These are phyloP conservation scores for Euura lappo DNA, from an alignment of 1,140 invertebrate species.

Conservation along the genomic window DNA sequence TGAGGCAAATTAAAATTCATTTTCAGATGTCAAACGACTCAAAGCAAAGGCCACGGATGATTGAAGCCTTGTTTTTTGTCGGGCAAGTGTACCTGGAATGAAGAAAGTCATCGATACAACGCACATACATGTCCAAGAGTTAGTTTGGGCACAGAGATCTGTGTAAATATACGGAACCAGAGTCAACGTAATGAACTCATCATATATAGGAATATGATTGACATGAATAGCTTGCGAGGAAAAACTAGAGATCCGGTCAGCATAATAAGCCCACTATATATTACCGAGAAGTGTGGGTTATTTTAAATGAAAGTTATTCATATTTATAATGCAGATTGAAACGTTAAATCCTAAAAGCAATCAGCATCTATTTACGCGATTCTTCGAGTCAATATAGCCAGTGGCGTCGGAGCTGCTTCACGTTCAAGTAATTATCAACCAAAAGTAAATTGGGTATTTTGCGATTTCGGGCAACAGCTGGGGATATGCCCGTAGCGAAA, in stretches of 20 bases:
- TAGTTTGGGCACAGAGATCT: not conserved
- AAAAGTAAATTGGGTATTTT: no score
- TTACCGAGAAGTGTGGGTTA: not conserved
- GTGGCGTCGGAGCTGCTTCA: not conserved
- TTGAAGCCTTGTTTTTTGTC: not conserved
- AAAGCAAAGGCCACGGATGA: not conserved
- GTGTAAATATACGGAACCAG: not conserved
- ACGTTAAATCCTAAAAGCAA: not conserved
- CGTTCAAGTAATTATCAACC: no score
- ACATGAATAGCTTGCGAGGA: slow-evolving; percentile 4
- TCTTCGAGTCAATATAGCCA: slow-evolving; percentile 7
- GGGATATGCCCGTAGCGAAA: no score
- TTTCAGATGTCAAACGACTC: not conserved
- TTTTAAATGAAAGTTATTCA: slow-evolving; percentile 4
- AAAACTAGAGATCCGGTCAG: slow-evolving; percentile 4
- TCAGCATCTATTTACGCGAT: slow-evolving; percentile 5
- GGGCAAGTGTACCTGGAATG: not conserved
- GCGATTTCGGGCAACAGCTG: no score
- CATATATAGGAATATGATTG: not conserved
- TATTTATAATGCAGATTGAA: slow-evolving; percentile 5
- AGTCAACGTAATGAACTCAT: not conserved
- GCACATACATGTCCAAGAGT: not conserved
- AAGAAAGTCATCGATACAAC: not conserved
- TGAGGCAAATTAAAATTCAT: not conserved
- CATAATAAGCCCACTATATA: not conserved